A percentile compares a stretch with the other conserved stretches of the same genome.
Conservation (phyloP, 2,888 invertebrate species). For the Drosophila emarginata region DNA sequence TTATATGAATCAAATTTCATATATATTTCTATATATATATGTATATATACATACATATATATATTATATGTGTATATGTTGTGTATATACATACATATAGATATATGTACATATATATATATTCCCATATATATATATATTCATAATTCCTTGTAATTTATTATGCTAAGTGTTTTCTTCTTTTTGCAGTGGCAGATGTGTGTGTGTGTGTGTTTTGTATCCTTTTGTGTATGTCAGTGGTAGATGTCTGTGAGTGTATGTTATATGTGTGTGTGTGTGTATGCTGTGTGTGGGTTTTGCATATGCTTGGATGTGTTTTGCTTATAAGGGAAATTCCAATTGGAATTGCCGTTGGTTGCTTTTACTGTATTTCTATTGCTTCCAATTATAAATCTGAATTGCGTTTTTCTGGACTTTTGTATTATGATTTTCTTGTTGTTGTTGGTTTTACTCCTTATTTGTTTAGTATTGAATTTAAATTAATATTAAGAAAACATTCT, state of each 20-base stretch:
- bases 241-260: slow-evolving; percentile 6
- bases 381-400: neutral
- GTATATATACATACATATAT: slow-evolving; percentile 9
- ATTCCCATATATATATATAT: slow-evolving; percentile 41
- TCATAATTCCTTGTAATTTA: slow-evolving; percentile 45
- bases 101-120: slow-evolving; percentile 35
- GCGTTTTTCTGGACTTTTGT: neutral
- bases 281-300: slow-evolving; percentile 8
- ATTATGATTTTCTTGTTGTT: slow-evolving; percentile 24
- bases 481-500: slow-evolving; percentile 71
- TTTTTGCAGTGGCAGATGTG: slow-evolving; percentile 2
- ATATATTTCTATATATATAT: slow-evolving; percentile 40
- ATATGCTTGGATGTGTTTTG: slow-evolving; percentile 4
- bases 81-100: slow-evolving; percentile 36
- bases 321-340: neutral
- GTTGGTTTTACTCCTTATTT: slow-evolving; percentile 42
- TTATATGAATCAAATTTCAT: slow-evolving; percentile 37
- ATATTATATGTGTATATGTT: slow-evolving; percentile 30
- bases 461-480: slow-evolving; percentile 71
- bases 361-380: slow-evolving; percentile 25
- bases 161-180: slow-evolving; percentile 59
- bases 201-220: neutral
- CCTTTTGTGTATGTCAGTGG: neutral
- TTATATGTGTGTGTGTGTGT: slow-evolving; percentile 10
- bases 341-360: slow-evolving; percentile 29